Evolutionary conservation across 2,113 vertebrate species (phyloP).

Genomic region (Perognathus longimembris): DNA sequence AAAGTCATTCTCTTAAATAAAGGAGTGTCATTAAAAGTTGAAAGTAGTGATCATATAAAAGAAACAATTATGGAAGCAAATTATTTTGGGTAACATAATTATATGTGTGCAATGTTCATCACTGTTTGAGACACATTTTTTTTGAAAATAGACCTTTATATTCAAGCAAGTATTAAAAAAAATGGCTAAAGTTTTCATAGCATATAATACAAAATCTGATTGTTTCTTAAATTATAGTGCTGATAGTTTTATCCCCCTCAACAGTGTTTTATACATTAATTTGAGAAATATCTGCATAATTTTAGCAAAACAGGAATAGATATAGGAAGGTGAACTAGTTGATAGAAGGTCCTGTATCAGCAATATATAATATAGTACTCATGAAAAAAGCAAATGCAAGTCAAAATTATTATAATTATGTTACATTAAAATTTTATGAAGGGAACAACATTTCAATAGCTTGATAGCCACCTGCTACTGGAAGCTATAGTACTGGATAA

Average conservation of each 20-base stretch:
- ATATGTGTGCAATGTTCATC: constrained; percentile 30
- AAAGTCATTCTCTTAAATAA: constrained; percentile 51
- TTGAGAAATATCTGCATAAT: not conserved
- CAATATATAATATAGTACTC: not conserved
- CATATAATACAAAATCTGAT: constrained; percentile 23
- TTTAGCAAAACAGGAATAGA: constrained; percentile 28
- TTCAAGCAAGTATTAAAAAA: constrained; percentile 29
- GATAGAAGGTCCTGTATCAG: not conserved
- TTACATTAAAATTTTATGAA: not conserved
- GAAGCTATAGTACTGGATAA: not conserved
- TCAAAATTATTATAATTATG: constrained; percentile 4
- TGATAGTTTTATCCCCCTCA: not conserved
- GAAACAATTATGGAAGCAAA: constrained; percentile 64
- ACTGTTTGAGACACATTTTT: constrained; percentile 52
- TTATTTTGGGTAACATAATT: constrained; percentile 62
- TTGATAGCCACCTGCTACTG: not conserved
- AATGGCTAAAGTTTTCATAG: not conserved
- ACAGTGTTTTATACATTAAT: not conserved
- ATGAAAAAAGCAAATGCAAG: not conserved
- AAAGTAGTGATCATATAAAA: constrained; percentile 60
- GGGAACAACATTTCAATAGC: not conserved
- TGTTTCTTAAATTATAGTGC: not conserved
- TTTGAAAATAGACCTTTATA: constrained; percentile 49
- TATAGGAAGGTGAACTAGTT: not conserved
- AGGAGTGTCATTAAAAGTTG: constrained; percentile 52